These are phyloP conservation scores for Drosophila persimilis DNA, from an alignment of 1,140 invertebrate species.

Conservation along the genomic window DNA sequence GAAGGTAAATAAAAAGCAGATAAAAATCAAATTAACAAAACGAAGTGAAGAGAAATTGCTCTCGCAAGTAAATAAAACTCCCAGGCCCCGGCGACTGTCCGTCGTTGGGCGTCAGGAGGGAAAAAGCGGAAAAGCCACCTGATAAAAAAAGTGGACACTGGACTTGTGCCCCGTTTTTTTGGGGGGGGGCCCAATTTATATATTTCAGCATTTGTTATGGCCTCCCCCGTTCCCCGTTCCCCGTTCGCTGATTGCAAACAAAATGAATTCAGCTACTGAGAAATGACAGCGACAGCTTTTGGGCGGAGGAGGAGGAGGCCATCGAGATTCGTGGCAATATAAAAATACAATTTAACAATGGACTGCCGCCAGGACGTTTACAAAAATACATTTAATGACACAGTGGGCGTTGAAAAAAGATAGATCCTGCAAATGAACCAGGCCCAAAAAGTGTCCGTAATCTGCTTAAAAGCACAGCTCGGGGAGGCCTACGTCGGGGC, in stretches of 20 bases:
- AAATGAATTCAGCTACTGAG: constrained; percentile 67
- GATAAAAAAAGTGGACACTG: too few species aligned
- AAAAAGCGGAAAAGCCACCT: neutral
- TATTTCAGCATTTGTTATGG: constrained; percentile 59
- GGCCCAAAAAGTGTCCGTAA: constrained; percentile 62
- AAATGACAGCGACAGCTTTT: constrained; percentile 9
- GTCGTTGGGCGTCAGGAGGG: constrained; percentile 18
- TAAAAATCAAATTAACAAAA: constrained; percentile 81
- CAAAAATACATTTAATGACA: constrained; percentile 75
- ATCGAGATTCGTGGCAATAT: constrained; percentile 37
- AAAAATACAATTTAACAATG: constrained; percentile 64
- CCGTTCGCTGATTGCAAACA: constrained; percentile 65
- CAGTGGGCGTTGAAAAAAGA: constrained; percentile 13
- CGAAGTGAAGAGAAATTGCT: constrained; percentile 52
- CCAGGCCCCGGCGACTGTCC: constrained; percentile 47
- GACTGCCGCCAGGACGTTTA: constrained; percentile 52
- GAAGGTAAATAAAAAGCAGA: constrained; percentile 74
- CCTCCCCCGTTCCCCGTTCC: neutral
- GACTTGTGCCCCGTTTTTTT: neutral
- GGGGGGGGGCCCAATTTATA: constrained; percentile 66
- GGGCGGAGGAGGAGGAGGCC: constrained; percentile 1
- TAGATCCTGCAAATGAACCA: too few species aligned
- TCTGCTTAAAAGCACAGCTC: constrained; percentile 70
- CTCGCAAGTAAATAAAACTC: constrained; percentile 73
- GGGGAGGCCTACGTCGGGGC: neutral